These are phyloP conservation scores for Iphiclides podalirius DNA, from an alignment of 2,888 invertebrate species.

Conservation along the genomic window DNA sequence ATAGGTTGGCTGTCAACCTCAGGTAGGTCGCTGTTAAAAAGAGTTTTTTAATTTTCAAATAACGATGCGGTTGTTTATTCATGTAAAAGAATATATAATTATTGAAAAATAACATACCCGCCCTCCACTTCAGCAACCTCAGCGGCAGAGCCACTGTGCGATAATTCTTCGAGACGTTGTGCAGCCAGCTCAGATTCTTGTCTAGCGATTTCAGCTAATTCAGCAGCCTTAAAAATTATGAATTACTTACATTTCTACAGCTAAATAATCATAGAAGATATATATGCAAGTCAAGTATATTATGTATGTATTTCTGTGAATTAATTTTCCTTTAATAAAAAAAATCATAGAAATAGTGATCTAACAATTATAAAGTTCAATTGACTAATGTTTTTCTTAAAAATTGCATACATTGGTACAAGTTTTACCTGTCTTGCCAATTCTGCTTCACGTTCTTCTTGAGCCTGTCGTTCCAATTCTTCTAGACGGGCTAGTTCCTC, in stretches of 20 bases:
- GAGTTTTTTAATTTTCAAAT: neutral
- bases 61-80: neutral
- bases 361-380: too few species aligned
- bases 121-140: slow-evolving; percentile 59
- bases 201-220: slow-evolving; percentile 83
- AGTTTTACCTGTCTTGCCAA: slow-evolving; percentile 81
- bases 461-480: slow-evolving; percentile 81
- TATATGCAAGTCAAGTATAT: too few species aligned
- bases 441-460: slow-evolving; percentile 83
- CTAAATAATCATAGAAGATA: too few species aligned
- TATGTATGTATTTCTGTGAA: too few species aligned
- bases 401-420: neutral
- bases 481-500: slow-evolving; percentile 78
- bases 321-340: too few species aligned
- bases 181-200: slow-evolving; percentile 81
- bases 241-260: too few species aligned
- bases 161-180: slow-evolving; percentile 80
- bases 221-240: slow-evolving; percentile 76
- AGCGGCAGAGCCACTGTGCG: slow-evolving; percentile 60
- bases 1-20: slow-evolving; percentile 63
- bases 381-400: too few species aligned
- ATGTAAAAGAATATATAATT: neutral
- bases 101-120: slow-evolving; percentile 48
- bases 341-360: too few species aligned
- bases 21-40: slow-evolving; percentile 49